Percentiles rank a stretch among this genome's conserved stretches.
phyloP scores from a whole-genome alignment of 2,797 vertebrate species.

The Rhinatrema bivittatum region DNA sequence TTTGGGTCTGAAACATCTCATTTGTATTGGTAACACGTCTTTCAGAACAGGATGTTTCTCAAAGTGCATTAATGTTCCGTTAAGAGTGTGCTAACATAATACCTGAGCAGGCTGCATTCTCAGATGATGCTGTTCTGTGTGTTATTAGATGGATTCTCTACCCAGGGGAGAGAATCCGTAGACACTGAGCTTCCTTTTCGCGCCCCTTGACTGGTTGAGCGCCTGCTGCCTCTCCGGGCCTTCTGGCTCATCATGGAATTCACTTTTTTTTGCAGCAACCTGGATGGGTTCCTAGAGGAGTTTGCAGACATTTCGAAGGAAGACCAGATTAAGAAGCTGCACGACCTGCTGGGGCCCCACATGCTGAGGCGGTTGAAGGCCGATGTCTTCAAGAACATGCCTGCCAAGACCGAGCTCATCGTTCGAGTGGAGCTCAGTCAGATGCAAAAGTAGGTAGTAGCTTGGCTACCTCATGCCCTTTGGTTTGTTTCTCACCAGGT shows the following conservation, averaged over 20 bases:
- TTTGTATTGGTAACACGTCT: too few relatives aligned
- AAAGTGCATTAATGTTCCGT: too few relatives aligned
- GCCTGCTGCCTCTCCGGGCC: too few relatives aligned
- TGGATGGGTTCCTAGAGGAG: slow-evolving; percentile 96
- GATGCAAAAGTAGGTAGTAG: slow-evolving; percentile 95
- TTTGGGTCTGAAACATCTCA: too few relatives aligned
- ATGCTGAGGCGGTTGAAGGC: slow-evolving; percentile 92
- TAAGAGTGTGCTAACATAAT: too few relatives aligned
- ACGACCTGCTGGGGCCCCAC: slow-evolving; percentile 90
- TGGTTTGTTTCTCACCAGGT: too few relatives aligned
- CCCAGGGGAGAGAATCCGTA: fast-evolving
- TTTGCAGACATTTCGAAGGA: slow-evolving; percentile 98
- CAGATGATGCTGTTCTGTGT: too few relatives aligned
- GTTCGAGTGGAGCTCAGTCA: slow-evolving; percentile 94
- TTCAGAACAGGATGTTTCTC: too few relatives aligned
- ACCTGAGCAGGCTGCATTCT: too few relatives aligned
- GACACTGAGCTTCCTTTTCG: fast-evolving
- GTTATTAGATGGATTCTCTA: too few relatives aligned
- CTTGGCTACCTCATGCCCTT: too few relatives aligned
- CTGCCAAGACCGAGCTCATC: slow-evolving; percentile 90
- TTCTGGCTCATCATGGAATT: not conserved
- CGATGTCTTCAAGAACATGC: slow-evolving; percentile 98
- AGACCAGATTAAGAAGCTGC: slow-evolving; percentile 97
- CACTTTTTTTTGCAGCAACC: slow-evolving; percentile 66
- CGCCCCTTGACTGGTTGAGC: not conserved